A percentile compares a stretch with the other conserved stretches of the same genome.
phyloP scores from a whole-genome alignment of 2,113 vertebrate genomes.

The Toxostoma redivivum region DNA sequence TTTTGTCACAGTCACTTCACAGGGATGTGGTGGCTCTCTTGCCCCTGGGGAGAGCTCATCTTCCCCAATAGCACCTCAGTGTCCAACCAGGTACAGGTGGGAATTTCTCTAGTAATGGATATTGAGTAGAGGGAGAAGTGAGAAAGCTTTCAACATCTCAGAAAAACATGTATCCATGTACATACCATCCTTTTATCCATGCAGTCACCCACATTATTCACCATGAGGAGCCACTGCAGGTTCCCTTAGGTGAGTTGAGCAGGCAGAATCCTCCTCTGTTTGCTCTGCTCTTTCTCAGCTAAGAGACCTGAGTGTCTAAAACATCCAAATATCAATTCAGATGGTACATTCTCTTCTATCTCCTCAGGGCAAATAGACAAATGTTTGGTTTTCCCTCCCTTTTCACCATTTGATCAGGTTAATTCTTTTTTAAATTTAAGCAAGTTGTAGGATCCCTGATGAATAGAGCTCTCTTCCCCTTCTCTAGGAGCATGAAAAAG shows the following conservation, averaged over 20 bases:
- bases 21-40: not conserved
- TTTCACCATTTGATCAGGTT: not conserved
- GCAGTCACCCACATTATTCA: not conserved
- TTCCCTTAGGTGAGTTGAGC: not conserved
- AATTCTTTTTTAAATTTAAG: not conserved
- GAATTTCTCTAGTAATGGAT: not conserved
- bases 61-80: rapidly evolving
- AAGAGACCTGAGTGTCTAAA: not conserved
- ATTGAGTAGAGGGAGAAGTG: not conserved
- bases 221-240: not conserved
- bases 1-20: not conserved
- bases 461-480: not conserved
- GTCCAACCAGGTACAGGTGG: not conserved
- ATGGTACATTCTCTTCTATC: not conserved
- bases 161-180: not conserved
- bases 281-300: slow-evolving; percentile 1
- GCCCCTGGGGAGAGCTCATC: not conserved
- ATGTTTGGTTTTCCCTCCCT: slow-evolving; percentile 1
- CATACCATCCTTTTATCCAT: not conserved
- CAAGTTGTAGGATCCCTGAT: not conserved
- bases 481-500: not conserved
- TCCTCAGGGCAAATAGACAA: not conserved
- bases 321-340: not conserved
- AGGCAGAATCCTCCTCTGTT: not conserved
- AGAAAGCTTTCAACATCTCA: not conserved